Conservation (phyloP, 2,113 vertebrate species). For the Dissostichus mawsoni region DNA sequence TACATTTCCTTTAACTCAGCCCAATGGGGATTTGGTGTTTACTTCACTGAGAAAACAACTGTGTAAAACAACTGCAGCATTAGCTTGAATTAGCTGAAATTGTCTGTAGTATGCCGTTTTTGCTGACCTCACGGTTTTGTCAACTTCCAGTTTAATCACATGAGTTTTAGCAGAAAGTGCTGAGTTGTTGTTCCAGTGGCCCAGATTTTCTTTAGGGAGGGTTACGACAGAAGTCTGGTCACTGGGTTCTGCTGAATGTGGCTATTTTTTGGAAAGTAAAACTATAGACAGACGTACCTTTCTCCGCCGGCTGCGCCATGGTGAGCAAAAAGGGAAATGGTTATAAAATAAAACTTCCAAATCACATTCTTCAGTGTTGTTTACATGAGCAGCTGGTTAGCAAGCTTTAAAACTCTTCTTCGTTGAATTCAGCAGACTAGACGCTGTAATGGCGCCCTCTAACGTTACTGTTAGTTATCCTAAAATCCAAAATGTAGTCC, state of each 20-base stretch:
- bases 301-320: constrained; percentile 74
- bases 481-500: no score
- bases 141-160: constrained; percentile 19
- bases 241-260: neutral
- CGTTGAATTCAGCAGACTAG: no score
- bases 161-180: constrained; percentile 37
- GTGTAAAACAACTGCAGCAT: neutral
- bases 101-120: neutral
- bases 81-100: neutral
- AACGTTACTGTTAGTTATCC: no score
- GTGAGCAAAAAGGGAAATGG: neutral
- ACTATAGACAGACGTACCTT: constrained; percentile 55
- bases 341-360: neutral
- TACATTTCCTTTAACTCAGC: neutral
- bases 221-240: neutral
- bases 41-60: neutral
- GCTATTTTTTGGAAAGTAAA: neutral
- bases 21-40: accelerated
- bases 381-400: constrained; percentile 24
- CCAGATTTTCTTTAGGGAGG: constrained; percentile 9
- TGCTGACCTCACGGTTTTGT: neutral
- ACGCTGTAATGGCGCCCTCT: no score
- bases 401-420: no score
- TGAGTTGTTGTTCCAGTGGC: constrained; percentile 30
- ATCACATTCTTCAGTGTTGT: constrained; percentile 46